These are phyloP conservation scores for Patella depressa DNA, from an alignment of 2,888 invertebrate genomes.

Conservation along the genomic window DNA sequence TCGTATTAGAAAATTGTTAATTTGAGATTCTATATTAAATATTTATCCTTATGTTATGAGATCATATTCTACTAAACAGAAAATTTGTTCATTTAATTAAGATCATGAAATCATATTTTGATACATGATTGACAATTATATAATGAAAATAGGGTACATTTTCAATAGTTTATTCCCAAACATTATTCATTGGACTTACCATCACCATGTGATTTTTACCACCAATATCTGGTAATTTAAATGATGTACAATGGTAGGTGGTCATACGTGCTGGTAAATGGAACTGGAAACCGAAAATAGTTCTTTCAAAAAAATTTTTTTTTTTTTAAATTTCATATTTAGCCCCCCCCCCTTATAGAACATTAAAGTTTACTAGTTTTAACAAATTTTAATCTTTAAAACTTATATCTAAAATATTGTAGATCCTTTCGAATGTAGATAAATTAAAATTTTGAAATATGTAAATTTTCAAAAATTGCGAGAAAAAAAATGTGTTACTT, in stretches of 20 bases:
- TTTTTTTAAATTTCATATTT: no score
- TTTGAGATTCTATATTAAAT: no score
- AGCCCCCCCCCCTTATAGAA: not conserved
- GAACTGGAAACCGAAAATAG: slow-evolving; percentile 31
- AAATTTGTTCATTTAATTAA: no score
- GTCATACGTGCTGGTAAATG: slow-evolving; percentile 41
- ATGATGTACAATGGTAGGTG: slow-evolving; percentile 43
- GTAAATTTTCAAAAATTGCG: slow-evolving; percentile 12
- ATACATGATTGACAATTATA: not conserved
- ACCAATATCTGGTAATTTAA: slow-evolving; percentile 38
- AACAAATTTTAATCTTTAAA: no score
- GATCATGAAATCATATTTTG: no score
- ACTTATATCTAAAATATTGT: no score
- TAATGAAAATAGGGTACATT: not conserved
- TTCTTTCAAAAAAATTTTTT: no score
- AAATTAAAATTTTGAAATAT: not conserved
- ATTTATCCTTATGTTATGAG: no score
- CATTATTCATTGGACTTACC: slow-evolving; percentile 33
- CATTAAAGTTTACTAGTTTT: no score
- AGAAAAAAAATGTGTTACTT: slow-evolving; percentile 21
- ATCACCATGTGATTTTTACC: slow-evolving; percentile 48
- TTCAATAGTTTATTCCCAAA: not conserved
- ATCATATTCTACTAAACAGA: no score
- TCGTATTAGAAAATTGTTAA: no score
- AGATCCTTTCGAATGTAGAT: not conserved